Conservation (phyloP, 2,113 vertebrate species). For the Cyanocitta stelleri region DNA sequence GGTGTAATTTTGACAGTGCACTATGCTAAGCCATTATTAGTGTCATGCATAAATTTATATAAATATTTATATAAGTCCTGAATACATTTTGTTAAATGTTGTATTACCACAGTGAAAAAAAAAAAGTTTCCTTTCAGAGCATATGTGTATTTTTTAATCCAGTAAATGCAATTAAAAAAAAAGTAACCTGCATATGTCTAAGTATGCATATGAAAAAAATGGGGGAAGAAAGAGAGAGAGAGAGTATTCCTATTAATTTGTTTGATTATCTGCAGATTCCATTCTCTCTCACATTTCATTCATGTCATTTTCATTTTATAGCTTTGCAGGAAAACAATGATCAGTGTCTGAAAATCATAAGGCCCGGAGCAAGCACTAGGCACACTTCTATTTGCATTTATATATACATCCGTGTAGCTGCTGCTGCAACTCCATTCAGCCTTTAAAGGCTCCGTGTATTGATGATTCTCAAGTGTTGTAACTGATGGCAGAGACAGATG, state of each 20-base stretch:
- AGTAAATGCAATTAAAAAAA: background rate
- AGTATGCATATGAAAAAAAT: background rate
- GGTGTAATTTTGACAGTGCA: background rate
- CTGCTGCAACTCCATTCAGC: background rate
- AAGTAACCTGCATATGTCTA: fast-evolving
- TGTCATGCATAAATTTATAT: background rate
- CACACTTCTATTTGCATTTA: background rate
- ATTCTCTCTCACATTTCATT: background rate
- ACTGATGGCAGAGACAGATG: background rate
- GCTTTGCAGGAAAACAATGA: background rate
- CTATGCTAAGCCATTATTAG: background rate
- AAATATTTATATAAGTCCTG: background rate
- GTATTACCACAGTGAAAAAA: background rate
- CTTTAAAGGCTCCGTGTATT: background rate
- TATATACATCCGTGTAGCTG: background rate
- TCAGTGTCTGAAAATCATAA: background rate
- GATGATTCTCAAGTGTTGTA: background rate
- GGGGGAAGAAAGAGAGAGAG: background rate
- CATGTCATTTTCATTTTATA: background rate
- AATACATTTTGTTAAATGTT: background rate
- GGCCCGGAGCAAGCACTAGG: background rate
- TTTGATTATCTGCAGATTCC: background rate
- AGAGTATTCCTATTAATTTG: background rate
- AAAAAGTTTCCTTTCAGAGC: background rate
- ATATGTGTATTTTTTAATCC: background rate